A percentile compares a stretch with the other conserved stretches of the same genome.
Conservation (phyloP, 2,888 invertebrate genomes). For the Amblyjoppa proteus region DNA sequence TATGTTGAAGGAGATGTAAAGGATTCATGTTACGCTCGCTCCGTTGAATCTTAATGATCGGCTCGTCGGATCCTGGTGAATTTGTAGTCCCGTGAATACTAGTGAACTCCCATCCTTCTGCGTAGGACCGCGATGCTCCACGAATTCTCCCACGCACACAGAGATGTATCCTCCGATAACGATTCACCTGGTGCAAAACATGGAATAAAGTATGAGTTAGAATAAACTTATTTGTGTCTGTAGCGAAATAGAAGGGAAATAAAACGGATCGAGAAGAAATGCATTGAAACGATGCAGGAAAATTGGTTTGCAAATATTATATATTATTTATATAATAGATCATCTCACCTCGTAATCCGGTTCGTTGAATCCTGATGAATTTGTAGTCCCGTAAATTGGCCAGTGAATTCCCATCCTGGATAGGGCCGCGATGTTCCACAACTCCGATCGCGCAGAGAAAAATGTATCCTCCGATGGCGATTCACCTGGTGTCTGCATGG, state of each 20-base stretch:
- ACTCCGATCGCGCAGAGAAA: too few relatives aligned
- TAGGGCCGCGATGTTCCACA: too few relatives aligned
- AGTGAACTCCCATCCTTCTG: too few relatives aligned
- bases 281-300: neutral
- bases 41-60: neutral
- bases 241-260: neutral
- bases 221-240: neutral
- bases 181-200: too few relatives aligned
- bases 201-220: neutral
- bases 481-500: too few relatives aligned
- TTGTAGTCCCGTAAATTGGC: conserved; percentile 16
- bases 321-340: neutral
- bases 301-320: neutral
- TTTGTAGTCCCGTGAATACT: neutral
- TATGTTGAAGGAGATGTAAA: neutral
- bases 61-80: neutral
- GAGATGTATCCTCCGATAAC: too few relatives aligned
- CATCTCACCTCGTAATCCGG: neutral
- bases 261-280: neutral
- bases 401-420: neutral
- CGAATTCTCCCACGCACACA: too few relatives aligned
- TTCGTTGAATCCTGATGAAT: neutral
- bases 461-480: too few relatives aligned
- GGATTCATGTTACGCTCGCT: neutral
- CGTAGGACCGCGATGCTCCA: too few relatives aligned